Base-by-base conservation (phyloP, 2,797 vertebrate genomes). In the Sphenodon punctatus region DNA sequence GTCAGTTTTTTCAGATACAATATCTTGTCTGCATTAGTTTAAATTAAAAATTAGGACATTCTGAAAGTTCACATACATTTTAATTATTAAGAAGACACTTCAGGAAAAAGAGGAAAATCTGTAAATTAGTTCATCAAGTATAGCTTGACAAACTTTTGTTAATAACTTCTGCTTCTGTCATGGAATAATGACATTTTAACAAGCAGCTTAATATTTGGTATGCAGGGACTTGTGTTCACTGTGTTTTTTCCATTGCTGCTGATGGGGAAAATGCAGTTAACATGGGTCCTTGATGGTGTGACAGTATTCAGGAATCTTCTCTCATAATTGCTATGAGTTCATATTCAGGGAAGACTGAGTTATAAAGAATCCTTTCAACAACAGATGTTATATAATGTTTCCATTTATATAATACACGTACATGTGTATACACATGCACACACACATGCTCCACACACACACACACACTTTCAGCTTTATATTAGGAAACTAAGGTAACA, bases 121-220 rank as follows among this genome's bases (percentile, higher is more conserved):
- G 30, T 4, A 39, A 85, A 42, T 74, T 88, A 23, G 45, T 30
- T 60, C 49, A 46, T 65, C 70, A 56, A 76, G 68, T 87, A 53
- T 86, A 78, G 23, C 38, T 36, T 60, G 55, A 46, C 74, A 49
- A 80, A 36, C 15, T 49, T 59, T 60, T 73, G 30, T 6, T 79
- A 77, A 25, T 67, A 67, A 59, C 63, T 45, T 82, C 63, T 78
- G 38, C 59, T 86, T 84, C 70, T 70, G 27, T 56, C 41, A 46
- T 39, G 53, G 36, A 17, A 42, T 5, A 38, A 20, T 30, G 10
- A 3, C 46, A 9, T 78, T 80, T 83, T 77, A 64, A 41, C 55
- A 73, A 3, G 43, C 10, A 67, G 66, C 60, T 80, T 76, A 67
- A 36, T 46, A 42, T 46, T 23, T 53, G 27, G 1, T 64, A 27